Evolutionary conservation across 1,140 invertebrate species (phyloP).

Genomic region (Lamellibrachia luymesi): DNA sequence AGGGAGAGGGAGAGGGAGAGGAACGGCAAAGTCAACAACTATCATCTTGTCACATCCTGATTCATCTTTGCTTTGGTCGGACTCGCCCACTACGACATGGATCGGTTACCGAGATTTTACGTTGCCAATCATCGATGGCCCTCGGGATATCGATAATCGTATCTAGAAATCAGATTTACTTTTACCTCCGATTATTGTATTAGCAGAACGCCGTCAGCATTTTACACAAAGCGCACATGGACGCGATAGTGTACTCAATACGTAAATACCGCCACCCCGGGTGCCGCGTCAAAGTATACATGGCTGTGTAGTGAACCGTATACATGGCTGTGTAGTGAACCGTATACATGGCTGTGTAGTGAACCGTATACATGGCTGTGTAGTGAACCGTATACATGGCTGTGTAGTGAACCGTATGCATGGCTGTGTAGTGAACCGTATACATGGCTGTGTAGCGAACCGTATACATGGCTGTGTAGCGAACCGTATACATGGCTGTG

Average conservation of each 20-base stretch:
- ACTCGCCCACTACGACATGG: not conserved
- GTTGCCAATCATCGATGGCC: not conserved
- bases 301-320: not conserved
- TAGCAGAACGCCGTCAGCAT: not conserved
- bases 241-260: not conserved
- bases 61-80: not conserved
- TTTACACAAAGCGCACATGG: not conserved
- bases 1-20: no score
- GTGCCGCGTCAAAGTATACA: not conserved
- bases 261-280: not conserved
- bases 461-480: not conserved
- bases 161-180: slow-evolving; percentile 1
- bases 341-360: not conserved
- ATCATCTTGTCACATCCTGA: not conserved
- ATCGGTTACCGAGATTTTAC: not conserved
- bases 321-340: not conserved
- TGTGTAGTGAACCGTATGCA: not conserved
- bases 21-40: not conserved
- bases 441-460: not conserved
- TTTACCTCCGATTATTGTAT: not conserved
- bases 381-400: not conserved
- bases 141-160: not conserved
- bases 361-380: not conserved
- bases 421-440: not conserved
- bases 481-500: not conserved